Conservation (phyloP, 2,888 invertebrate genomes). For the Tipula helvola region DNA sequence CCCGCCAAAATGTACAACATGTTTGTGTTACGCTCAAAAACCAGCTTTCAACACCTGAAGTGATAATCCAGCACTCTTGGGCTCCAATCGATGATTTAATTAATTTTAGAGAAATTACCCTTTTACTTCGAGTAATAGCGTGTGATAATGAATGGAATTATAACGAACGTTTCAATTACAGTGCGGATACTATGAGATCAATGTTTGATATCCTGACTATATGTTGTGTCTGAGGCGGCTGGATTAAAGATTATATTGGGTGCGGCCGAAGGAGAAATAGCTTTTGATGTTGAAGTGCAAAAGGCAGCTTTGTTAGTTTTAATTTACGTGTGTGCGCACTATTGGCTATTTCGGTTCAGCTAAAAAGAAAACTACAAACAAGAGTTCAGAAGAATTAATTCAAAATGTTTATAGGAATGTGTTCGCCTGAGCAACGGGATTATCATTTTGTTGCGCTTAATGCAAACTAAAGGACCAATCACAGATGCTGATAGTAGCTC, state of each 20-base stretch:
- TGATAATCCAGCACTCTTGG: conserved; percentile 81
- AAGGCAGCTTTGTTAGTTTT: conserved; percentile 81
- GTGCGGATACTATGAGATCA: conserved; percentile 68
- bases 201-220: conserved; percentile 81
- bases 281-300: conserved; percentile 83
- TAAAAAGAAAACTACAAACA: conserved; percentile 44
- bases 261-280: conserved; percentile 84
- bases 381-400: conserved; percentile 72
- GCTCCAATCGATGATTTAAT: conserved; percentile 78
- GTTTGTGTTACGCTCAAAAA: conserved; percentile 80
- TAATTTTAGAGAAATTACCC: conserved; percentile 67
- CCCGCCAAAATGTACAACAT: conserved; percentile 79
- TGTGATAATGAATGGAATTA: conserved; percentile 88
- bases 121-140: conserved; percentile 75
- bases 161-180: conserved; percentile 46
- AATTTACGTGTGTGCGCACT: conserved; percentile 85
- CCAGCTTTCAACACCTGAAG: conserved; percentile 57
- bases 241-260: conserved; percentile 70
- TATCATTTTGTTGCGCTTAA: conserved; percentile 79
- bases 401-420: conserved; percentile 90
- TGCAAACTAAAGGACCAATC: conserved; percentile 87
- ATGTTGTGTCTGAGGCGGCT: conserved; percentile 69
- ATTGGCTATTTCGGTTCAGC: conserved; percentile 39
- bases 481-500: conserved; percentile 96
- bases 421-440: conserved; percentile 92